phyloP scores from a whole-genome alignment of 1,140 invertebrate genomes.

The Drosophila teissieri region DNA sequence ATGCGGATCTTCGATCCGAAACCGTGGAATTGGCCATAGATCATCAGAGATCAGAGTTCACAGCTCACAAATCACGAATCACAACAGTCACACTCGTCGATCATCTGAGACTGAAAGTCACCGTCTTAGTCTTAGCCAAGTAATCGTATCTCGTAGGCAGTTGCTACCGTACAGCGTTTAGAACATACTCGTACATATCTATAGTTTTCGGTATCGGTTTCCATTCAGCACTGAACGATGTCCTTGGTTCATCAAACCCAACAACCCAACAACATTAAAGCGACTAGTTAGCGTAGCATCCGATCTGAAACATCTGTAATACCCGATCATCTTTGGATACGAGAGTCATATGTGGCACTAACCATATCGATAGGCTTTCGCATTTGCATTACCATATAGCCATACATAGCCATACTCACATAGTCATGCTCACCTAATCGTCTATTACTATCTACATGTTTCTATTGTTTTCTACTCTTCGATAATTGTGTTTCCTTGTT shows the following conservation, averaged over 20 bases:
- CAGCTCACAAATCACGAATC: not conserved
- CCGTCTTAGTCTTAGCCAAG: slow-evolving; percentile 19
- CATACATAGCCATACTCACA: slow-evolving; percentile 8
- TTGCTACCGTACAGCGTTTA: slow-evolving; percentile 35
- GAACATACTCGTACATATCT: slow-evolving; percentile 4
- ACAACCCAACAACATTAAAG: not conserved
- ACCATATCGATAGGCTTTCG: slow-evolving; percentile 26
- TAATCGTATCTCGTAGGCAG: slow-evolving; percentile 40
- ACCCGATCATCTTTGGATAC: slow-evolving; percentile 29
- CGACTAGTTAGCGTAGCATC: slow-evolving; percentile 20
- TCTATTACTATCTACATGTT: slow-evolving; percentile 44
- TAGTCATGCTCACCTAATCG: slow-evolving; percentile 29
- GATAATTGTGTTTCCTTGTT: slow-evolving; percentile 34
- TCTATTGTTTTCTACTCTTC: slow-evolving; percentile 33
- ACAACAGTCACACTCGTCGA: not conserved
- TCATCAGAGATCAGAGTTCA: not conserved
- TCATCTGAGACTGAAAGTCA: slow-evolving; percentile 13
- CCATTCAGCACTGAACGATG: slow-evolving; percentile 23
- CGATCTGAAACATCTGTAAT: slow-evolving; percentile 19
- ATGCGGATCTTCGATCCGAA: not conserved
- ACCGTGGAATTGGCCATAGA: slow-evolving; percentile 4
- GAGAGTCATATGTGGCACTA: slow-evolving; percentile 37
- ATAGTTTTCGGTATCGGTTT: slow-evolving; percentile 26
- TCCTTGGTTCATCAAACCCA: slow-evolving; percentile 5
- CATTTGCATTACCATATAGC: slow-evolving; percentile 23